phyloP scores from a whole-genome alignment of 2,888 invertebrate genomes.

The Nephrotoma appendiculata region DNA sequence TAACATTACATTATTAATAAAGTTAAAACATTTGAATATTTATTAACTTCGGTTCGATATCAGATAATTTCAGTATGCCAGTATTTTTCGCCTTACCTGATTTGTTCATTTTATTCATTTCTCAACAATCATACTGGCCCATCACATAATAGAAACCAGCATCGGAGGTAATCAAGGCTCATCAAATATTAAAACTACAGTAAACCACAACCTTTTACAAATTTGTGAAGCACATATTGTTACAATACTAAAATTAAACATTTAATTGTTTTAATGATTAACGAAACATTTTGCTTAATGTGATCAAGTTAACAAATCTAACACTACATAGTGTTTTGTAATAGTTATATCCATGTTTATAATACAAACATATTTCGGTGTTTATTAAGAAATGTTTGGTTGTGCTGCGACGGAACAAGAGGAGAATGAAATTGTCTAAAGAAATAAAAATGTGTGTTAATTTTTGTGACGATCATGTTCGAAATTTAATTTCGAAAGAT shows the following conservation, averaged over 20 bases:
- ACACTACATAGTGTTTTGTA: background rate
- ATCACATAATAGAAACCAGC: no score
- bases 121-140: no score
- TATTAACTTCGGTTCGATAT: no score
- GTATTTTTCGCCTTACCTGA: no score
- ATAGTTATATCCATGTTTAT: background rate
- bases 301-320: background rate
- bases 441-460: background rate
- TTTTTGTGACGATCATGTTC: background rate
- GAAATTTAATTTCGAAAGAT: background rate
- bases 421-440: background rate
- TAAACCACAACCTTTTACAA: background rate
- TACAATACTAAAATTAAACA: background rate
- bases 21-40: no score
- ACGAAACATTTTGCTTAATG: background rate
- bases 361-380: background rate
- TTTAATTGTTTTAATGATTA: background rate
- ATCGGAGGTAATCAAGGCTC: no score
- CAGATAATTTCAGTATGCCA: no score
- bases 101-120: no score
- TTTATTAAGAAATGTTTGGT: background rate
- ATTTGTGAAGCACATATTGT: background rate
- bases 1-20: no score
- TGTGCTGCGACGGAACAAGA: background rate
- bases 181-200: background rate